Evolutionary conservation across 2,113 vertebrate genomes (phyloP), one percentile per base, ranked within the genome.

Genomic region (Scolopax mira): DNA sequence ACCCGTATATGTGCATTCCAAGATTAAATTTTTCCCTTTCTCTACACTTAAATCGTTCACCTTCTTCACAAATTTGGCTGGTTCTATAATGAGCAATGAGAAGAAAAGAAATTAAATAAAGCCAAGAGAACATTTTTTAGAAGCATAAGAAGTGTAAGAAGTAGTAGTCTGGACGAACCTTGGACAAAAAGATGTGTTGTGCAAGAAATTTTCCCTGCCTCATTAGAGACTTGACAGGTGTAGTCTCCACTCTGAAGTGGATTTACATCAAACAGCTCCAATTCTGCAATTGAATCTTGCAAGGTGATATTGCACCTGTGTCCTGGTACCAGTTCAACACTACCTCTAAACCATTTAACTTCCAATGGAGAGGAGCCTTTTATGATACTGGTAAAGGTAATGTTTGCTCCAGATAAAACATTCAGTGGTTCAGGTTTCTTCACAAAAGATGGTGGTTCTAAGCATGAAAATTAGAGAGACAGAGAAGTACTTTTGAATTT

Each of bases 391-490:
- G 98, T 98, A 97, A 99, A 99, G 0, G 96, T 98, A 78, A 99
- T 97, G 57, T 98, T 98, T 37, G 95, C 97, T 72, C 98, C 99
- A 41, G 99, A 99, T 89, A 99, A 98, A 61, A 99, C 98, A 94
- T 99, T 98, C 94, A 98, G 73, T 31, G 98, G 97, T 95, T 99
- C 99, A 9, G 98, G 99, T 35, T 97, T 98, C 94, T 98, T 98
- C 97, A 98, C 98, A 85, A 99, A 99, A 88, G 99, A 99, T 25
- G 99, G 99, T 79, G 99, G 99, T 96, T 99, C 99, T 99, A 97
- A 85, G 49, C 6, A 93, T 24, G 84, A 25, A 96, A 61, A 94
- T 51, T 35, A 93, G 71, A 85, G 10, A 95, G 21, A 75, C 3
- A 71, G 42, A 92, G 62, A 52, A 66, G 70, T 54, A 88, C 6